Conservation (phyloP, 2,797 vertebrate species). For the Carcharodon carcharias region DNA sequence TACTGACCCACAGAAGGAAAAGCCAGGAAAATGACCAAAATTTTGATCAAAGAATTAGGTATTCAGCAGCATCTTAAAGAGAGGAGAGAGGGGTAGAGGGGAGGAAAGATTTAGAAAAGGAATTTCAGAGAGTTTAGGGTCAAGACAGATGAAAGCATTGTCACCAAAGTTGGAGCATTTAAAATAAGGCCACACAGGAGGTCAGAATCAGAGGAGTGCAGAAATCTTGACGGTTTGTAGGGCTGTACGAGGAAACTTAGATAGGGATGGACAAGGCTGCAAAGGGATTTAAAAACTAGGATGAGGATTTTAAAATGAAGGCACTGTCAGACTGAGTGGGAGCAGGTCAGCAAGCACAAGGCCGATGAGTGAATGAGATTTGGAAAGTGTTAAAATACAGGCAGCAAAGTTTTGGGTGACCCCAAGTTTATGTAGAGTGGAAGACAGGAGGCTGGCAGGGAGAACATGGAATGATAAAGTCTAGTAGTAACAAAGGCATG, state of each 20-base stretch:
- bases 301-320: too few relatives aligned
- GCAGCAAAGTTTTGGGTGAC: background rate
- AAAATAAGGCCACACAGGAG: background rate
- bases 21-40: background rate
- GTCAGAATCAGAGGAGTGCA: background rate
- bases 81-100: too few relatives aligned
- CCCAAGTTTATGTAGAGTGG: background rate
- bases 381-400: background rate
- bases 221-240: background rate
- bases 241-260: background rate
- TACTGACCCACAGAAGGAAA: background rate
- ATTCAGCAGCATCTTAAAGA: too few relatives aligned
- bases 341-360: too few relatives aligned
- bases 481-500: background rate
- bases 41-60: background rate
- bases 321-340: too few relatives aligned
- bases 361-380: background rate
- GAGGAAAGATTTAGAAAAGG: too few relatives aligned
- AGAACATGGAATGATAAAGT: background rate
- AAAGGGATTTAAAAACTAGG: background rate
- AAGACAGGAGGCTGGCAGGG: background rate
- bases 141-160: background rate
- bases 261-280: background rate
- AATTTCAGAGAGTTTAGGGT: too few relatives aligned
- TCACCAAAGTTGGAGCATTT: background rate